phyloP scores from a whole-genome alignment of 2,797 vertebrate genomes.

The Ctenopoma multispine region DNA sequence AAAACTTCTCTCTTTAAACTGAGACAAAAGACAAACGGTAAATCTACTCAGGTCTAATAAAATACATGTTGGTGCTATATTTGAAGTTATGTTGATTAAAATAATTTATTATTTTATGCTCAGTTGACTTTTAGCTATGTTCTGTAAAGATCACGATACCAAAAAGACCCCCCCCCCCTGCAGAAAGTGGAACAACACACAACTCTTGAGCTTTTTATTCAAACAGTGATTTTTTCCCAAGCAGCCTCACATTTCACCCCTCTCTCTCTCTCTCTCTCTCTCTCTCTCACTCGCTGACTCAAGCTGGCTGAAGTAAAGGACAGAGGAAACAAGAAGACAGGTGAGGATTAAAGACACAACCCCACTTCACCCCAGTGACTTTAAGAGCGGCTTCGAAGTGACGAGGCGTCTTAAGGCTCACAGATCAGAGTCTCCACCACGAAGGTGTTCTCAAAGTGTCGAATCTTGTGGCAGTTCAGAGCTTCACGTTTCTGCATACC shows the following conservation, averaged over 20 bases:
- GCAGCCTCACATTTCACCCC: constrained; percentile 64
- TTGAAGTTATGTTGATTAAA: constrained; percentile 61
- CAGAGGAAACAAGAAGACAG: constrained; percentile 51
- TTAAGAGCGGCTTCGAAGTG: constrained; percentile 22
- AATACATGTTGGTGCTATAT: constrained; percentile 30
- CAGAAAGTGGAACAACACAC: constrained; percentile 59
- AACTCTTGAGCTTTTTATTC: constrained; percentile 18
- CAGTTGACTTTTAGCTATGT: constrained; percentile 30
- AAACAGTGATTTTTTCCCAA: constrained; percentile 37
- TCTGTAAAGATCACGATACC: constrained; percentile 23
- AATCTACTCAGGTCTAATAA: constrained; percentile 18
- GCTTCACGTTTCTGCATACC: constrained; percentile 96
- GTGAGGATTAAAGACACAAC: constrained; percentile 60
- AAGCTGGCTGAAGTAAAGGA: constrained; percentile 60
- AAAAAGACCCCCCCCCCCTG: constrained; percentile 30
- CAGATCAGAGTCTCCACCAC: constrained; percentile 95
- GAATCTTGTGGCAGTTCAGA: constrained; percentile 88
- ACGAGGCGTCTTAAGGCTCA: constrained; percentile 74
- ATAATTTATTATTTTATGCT: constrained; percentile 61
- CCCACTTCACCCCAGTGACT: constrained; percentile 79
- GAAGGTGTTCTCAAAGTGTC: constrained; percentile 91
- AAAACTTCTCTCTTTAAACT: constrained; percentile 14
- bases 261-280: constrained; percentile 51
- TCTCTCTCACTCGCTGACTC: too few relatives aligned
- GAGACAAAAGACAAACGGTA: constrained; percentile 22